These are phyloP conservation scores for Macaria notata DNA, from an alignment of 2,888 invertebrate genomes.

Conservation along the genomic window DNA sequence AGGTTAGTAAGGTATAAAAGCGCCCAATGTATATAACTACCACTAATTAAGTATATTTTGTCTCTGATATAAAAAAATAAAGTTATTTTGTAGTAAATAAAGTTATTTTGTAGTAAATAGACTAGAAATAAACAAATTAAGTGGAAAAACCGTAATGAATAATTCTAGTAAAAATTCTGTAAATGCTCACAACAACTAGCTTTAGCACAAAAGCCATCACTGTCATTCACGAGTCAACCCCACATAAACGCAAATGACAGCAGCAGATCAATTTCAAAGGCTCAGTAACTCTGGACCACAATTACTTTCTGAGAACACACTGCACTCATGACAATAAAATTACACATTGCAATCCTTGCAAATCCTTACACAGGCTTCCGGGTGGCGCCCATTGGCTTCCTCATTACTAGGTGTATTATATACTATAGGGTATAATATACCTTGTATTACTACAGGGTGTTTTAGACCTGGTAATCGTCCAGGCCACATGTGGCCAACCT, in stretches of 20 bases:
- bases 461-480: conserved; percentile 27
- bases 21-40: too few relatives aligned
- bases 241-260: neutral
- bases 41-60: too few relatives aligned
- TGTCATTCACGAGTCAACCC: too few relatives aligned
- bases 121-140: too few relatives aligned
- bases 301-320: conserved; percentile 20
- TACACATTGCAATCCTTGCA: conserved; percentile 37
- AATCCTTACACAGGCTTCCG: conserved; percentile 39
- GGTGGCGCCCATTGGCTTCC: conserved; percentile 38
- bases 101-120: too few relatives aligned
- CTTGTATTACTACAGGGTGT: conserved; percentile 2
- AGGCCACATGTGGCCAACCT: conserved; percentile 46
- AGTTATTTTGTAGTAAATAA: too few relatives aligned
- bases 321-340: conserved; percentile 45
- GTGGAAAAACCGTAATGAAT: too few relatives aligned
- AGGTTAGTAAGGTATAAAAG: too few relatives aligned
- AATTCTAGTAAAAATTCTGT: too few relatives aligned
- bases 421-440: conserved; percentile 8
- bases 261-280: conserved; percentile 15
- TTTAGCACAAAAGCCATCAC: conserved; percentile 5
- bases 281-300: conserved; percentile 15
- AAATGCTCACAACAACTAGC: too few relatives aligned
- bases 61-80: too few relatives aligned
- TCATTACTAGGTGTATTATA: conserved; percentile 37